These are phyloP conservation scores for Hirtodrosophila histrioides DNA, from an alignment of 2,888 invertebrate genomes.

Conservation along the genomic window DNA sequence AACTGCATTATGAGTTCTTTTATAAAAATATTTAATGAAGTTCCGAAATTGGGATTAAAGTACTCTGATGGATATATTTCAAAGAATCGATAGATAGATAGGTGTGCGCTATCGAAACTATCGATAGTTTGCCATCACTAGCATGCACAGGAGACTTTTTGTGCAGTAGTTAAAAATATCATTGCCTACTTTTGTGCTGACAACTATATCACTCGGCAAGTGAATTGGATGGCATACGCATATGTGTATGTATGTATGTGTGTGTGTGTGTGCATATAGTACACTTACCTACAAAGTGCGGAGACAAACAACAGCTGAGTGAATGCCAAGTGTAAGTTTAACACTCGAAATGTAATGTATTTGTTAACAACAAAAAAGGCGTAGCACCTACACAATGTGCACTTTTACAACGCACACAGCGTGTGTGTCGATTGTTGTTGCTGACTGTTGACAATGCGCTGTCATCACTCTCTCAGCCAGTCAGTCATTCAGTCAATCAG, in stretches of 20 bases:
- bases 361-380: slow-evolving; percentile 50
- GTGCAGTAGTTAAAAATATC: slow-evolving; percentile 13
- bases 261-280: no score
- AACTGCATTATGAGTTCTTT: no score
- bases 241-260: no score
- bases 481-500: slow-evolving; percentile 26
- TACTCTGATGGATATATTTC: no score
- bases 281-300: slow-evolving; percentile 38
- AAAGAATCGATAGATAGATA: no score
- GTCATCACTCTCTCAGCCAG: slow-evolving; percentile 63
- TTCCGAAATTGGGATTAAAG: no score
- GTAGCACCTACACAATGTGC: slow-evolving; percentile 34
- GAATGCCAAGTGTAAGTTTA: slow-evolving; percentile 60
- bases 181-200: slow-evolving; percentile 25
- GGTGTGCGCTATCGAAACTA: no score
- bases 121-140: no score
- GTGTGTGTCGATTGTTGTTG: slow-evolving; percentile 46
- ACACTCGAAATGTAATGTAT: slow-evolving; percentile 67
- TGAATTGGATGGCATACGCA: not conserved
- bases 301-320: slow-evolving; percentile 39
- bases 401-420: slow-evolving; percentile 4
- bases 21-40: no score
- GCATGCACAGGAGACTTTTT: no score
- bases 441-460: slow-evolving; percentile 59
- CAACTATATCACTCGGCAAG: not conserved